Base-by-base conservation (phyloP, 2,888 invertebrate species). In the Volucella inanis region DNA sequence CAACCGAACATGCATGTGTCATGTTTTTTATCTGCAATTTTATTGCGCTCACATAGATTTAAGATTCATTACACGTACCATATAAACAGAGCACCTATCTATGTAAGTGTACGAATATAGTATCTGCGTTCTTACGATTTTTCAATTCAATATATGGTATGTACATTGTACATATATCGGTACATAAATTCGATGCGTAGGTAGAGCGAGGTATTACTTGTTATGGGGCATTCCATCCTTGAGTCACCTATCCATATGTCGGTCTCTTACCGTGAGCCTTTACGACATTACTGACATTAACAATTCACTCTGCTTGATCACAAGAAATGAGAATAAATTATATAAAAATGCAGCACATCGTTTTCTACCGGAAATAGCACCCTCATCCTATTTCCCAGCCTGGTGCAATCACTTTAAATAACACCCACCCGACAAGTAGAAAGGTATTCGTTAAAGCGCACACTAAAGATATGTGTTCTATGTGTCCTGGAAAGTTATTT, bases 251-350 rank as follows among this genome's bases (percentile, higher is more conserved):
- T 54, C 4, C 14, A 52, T 15, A 54, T 22, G 22, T 22, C 2
- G 22, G 22, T 18, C 18, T 39, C 1, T 15, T 55, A n/a, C 14
- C 11, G 1, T 4, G 38, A 41, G 39, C 54, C 31, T 31, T 18
- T 38, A 4, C 50, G 1, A 14, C 61, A 39, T 3, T 55, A 12
- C 67, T 22, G 3, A 55, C 47, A 85, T 85, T 85, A 76, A 49
- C 64, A 76, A 85, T 81, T 76, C 84, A 52, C 76, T 75, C 8
- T 76, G 55, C 75, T 65, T 71, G 81, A 71, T 65, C 55, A 55
- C 31, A 43, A 12, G 47, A 50, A 50, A 68, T 64, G 59, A 65
- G 55, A 85, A 76, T 81, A 76, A 85, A 81, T 81, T 81, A 81
- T 70, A 84, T 75, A 54, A 71, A 75, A 70, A 59, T 81, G 76